phyloP scores from a whole-genome alignment of 2,888 invertebrate species.

The Agriotes lineatus region DNA sequence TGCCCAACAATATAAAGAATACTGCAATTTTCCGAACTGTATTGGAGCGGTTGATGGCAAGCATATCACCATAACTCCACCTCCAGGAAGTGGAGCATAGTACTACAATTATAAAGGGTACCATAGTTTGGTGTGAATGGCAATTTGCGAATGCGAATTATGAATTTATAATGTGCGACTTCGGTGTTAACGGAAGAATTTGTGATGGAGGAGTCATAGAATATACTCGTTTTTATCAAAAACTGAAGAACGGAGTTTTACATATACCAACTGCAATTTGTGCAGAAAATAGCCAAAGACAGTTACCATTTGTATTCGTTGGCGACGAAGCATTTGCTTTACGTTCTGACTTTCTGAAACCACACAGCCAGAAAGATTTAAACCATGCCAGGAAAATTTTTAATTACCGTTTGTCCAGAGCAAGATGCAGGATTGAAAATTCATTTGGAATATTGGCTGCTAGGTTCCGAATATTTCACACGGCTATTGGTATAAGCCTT shows the following conservation, averaged over 20 bases:
- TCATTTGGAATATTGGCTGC: constrained; percentile 44
- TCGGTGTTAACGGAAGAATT: constrained; percentile 42
- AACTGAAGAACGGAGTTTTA: constrained; percentile 22
- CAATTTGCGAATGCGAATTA: constrained; percentile 46
- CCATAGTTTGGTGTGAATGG: constrained; percentile 40
- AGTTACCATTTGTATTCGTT: constrained; percentile 46
- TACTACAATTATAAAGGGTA: neutral
- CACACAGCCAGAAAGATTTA: constrained; percentile 32
- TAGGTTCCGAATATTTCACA: constrained; percentile 44
- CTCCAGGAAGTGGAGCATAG: too few species aligned
- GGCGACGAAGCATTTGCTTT: constrained; percentile 50
- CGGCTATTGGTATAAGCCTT: constrained; percentile 39
- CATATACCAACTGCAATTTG: constrained; percentile 19
- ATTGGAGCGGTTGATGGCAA: too few species aligned
- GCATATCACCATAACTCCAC: too few species aligned
- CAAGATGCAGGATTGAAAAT: constrained; percentile 43
- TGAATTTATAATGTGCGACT: constrained; percentile 43
- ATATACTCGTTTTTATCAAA: constrained; percentile 33
- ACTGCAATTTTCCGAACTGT: too few species aligned
- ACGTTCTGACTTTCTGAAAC: constrained; percentile 47
- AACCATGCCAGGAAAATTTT: constrained; percentile 30
- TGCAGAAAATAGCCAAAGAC: constrained; percentile 37
- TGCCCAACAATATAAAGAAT: too few species aligned
- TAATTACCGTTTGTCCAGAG: constrained; percentile 49
- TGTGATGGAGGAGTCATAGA: constrained; percentile 41